Conservation (phyloP, 2,888 invertebrate genomes). For the Notodonta dromedarius region DNA sequence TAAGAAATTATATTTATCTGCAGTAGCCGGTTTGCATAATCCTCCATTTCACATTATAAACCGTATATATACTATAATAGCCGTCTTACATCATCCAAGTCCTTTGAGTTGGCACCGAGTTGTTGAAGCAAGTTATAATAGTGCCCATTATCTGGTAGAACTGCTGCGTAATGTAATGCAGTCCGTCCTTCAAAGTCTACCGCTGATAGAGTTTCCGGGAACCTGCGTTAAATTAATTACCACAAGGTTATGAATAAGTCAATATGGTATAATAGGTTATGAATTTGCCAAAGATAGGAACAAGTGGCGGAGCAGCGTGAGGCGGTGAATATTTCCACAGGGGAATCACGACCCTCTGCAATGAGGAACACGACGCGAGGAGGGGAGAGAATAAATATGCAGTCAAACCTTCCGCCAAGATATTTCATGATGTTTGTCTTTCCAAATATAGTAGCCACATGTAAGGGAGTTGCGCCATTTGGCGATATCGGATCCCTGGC, state of each 20-base stretch:
- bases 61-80: too few relatives aligned
- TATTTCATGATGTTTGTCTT: conserved; percentile 91
- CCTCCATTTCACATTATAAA: too few relatives aligned
- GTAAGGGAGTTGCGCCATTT: conserved; percentile 93
- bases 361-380: too few relatives aligned
- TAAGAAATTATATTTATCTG: too few relatives aligned
- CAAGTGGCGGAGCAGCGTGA: too few relatives aligned
- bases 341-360: too few relatives aligned
- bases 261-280: too few relatives aligned
- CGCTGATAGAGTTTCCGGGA: conserved; percentile 94
- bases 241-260: background rate
- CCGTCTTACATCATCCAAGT: conserved; percentile 90
- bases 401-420: conserved; percentile 76
- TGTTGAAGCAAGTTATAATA: conserved; percentile 93
- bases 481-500: conserved; percentile 93
- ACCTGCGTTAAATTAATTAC: conserved; percentile 72
- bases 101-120: conserved; percentile 93
- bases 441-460: conserved; percentile 93
- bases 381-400: background rate
- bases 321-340: too few relatives aligned
- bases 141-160: conserved; percentile 93
- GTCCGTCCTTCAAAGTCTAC: conserved; percentile 92
- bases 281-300: too few relatives aligned
- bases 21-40: too few relatives aligned
- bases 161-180: conserved; percentile 95